Evolutionary conservation across 2,888 invertebrate species (phyloP), one percentile per base, ranked within the genome.

Genomic region (Philaethria dido): DNA sequence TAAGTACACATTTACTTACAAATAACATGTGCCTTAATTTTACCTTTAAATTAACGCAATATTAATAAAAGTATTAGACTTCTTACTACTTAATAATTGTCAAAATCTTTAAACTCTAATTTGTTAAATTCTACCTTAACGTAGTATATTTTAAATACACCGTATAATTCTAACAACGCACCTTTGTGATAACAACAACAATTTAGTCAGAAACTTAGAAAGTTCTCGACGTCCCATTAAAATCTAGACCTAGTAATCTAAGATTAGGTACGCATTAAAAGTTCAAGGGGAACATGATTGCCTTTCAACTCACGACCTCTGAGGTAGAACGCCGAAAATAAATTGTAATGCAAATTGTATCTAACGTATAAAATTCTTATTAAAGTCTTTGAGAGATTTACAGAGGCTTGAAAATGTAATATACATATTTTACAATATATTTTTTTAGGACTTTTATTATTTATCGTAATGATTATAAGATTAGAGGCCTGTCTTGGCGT

Each of bases 291-390:
- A 42, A 42, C 57, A 22, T 22, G 57, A 25, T 57, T 57, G 57
- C 57, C 16, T 57, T 42, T 57, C 57, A 42, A 42, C 57, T 57
- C 57, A 42, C 57, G 57, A 57, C 57, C 57, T 57, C 57, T 42
- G 9, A 57, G 57, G 25, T 57, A 57, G 16, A 39, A 22, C 57
- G 57, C 22, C 42, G 42, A 57, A 57, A 57, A 42, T 57, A 57
- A 42, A 57, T 42, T 42, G 22, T 22, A 2, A 42, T 57, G 42
- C 57, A 57, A 57, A 57, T 42, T 22, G 16, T n/a, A 22, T 42
- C 57, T 42, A 42, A 22, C 42, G 39, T 33, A 39, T 55, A 39
- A 39, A 22, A 13, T 8, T 39, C 3, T 33, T 55, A 39, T 39
- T 55, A 55, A 55, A 36, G 2, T 39, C 14, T n/a, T n/a, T 22